phyloP scores from a whole-genome alignment of 2,888 invertebrate genomes.

The Nematopogon swammerdamellus region DNA sequence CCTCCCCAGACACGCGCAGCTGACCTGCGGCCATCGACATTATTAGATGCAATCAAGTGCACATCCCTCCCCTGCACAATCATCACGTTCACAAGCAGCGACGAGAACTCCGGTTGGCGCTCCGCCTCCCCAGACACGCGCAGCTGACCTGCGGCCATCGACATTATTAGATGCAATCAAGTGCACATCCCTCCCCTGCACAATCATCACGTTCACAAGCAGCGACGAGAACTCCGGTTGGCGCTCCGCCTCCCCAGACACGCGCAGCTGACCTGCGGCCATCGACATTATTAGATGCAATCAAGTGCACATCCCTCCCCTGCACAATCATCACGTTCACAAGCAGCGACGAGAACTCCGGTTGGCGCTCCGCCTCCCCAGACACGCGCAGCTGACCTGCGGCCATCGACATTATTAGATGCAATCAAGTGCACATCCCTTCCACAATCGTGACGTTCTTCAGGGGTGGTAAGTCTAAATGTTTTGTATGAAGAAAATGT shows the following conservation, averaged over 20 bases:
- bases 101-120: slow-evolving; percentile 74
- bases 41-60: no score
- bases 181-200: slow-evolving; percentile 82
- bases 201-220: slow-evolving; percentile 80
- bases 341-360: slow-evolving; percentile 79
- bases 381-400: slow-evolving; percentile 44
- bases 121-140: slow-evolving; percentile 43
- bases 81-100: slow-evolving; percentile 80
- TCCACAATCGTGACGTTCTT: slow-evolving; percentile 81
- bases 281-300: no score
- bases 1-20: slow-evolving; percentile 40
- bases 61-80: slow-evolving; percentile 85
- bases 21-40: no score
- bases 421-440: slow-evolving; percentile 86
- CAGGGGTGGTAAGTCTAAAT: slow-evolving; percentile 73
- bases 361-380: slow-evolving; percentile 46
- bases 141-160: slow-evolving; percentile 42
- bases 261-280: slow-evolving; percentile 44
- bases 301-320: slow-evolving; percentile 85
- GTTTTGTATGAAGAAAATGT: no score
- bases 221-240: slow-evolving; percentile 82
- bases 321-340: slow-evolving; percentile 83
- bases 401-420: no score
- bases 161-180: no score
- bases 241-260: slow-evolving; percentile 35